Evolutionary conservation across 2,888 invertebrate species (phyloP).

Genomic region (Tachina fera): DNA sequence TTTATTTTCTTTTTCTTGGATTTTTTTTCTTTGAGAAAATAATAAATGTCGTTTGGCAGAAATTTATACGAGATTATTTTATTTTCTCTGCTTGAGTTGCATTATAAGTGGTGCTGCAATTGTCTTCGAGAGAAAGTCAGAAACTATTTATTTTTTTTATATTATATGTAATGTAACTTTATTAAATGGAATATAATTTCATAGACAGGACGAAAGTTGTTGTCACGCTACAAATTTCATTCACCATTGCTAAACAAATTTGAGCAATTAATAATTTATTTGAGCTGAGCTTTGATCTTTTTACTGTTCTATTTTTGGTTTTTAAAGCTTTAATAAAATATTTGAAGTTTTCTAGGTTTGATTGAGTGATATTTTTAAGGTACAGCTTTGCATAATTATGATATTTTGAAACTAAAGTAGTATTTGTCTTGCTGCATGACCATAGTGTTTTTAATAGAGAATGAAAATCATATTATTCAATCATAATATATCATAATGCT

Average conservation of each 20-base stretch:
- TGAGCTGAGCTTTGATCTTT: too few relatives aligned
- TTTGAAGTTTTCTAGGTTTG: too few relatives aligned
- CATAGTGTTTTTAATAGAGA: too few relatives aligned
- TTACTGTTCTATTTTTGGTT: too few relatives aligned
- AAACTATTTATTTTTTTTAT: constrained; percentile 9
- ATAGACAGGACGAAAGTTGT: constrained; percentile 2
- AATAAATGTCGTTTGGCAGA: constrained; percentile 47
- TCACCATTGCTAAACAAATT: not conserved
- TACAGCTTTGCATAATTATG: too few relatives aligned
- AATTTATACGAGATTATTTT: constrained; percentile 75
- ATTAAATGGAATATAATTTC: not conserved
- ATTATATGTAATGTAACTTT: not conserved
- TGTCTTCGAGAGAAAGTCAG: constrained; percentile 61
- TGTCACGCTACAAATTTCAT: not conserved
- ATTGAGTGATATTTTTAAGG: too few relatives aligned
- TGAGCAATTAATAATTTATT: too few relatives aligned
- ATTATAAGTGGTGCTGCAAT: constrained; percentile 78
- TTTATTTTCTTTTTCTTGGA: not conserved
- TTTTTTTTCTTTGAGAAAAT: not conserved
- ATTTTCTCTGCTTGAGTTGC: constrained; percentile 79
- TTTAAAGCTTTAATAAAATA: too few relatives aligned
- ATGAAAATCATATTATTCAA: too few relatives aligned
- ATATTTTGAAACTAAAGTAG: too few relatives aligned
- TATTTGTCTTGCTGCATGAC: too few relatives aligned
- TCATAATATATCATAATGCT: too few relatives aligned